Percentiles rank a stretch among this genome's conserved stretches.
phyloP scores from a whole-genome alignment of 2,113 vertebrate species.

The Clarias magur region DNA sequence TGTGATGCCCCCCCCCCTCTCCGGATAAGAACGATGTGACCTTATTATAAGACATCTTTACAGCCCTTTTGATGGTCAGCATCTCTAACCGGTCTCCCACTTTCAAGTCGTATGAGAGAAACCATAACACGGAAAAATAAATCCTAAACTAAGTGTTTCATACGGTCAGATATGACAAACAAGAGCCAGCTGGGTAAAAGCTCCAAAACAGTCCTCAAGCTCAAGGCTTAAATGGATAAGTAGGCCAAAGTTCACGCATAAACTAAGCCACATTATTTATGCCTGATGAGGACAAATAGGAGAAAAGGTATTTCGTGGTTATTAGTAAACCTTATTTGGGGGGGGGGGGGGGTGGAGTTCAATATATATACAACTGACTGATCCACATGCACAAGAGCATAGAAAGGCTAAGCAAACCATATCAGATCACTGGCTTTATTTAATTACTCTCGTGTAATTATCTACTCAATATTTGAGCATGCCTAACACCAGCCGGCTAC shows the following conservation, averaged over 20 bases:
- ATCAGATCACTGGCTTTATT: neutral
- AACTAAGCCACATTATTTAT: neutral
- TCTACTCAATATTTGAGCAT: neutral
- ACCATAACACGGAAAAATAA: neutral
- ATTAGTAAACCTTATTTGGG: neutral
- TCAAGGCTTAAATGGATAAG: neutral
- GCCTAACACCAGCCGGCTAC: constrained; percentile 5
- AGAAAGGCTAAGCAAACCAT: neutral
- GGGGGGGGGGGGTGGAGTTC: too few relatives aligned
- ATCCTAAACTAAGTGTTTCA: neutral
- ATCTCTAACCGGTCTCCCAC: neutral
- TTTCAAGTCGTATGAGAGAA: neutral
- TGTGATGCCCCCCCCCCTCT: neutral
- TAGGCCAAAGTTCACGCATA: constrained; percentile 2
- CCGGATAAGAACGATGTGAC: neutral
- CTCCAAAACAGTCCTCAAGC: neutral
- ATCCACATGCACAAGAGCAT: neutral
- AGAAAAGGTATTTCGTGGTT: neutral
- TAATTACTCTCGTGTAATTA: neutral
- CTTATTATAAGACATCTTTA: neutral
- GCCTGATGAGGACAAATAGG: neutral
- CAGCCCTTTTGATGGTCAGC: constrained; percentile 17
- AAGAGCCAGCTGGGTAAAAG: constrained; percentile 1
- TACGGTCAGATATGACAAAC: neutral
- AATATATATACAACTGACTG: neutral